Conservation (phyloP, 2,113 vertebrate genomes). For the Leptocoma aspasia region DNA sequence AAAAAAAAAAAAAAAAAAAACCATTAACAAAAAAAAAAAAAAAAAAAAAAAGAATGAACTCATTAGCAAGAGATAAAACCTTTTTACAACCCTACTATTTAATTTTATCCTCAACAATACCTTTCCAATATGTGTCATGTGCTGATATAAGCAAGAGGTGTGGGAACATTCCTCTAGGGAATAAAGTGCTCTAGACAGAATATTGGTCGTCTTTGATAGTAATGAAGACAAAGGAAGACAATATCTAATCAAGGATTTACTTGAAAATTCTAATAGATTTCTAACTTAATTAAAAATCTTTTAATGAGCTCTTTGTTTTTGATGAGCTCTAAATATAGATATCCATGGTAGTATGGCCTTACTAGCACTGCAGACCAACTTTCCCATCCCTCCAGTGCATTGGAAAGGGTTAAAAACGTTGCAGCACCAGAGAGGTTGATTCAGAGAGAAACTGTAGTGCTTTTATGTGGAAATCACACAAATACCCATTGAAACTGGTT, state of each 20-base stretch:
- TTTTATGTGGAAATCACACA: not conserved
- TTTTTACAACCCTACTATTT: conserved; percentile 12
- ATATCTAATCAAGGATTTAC: conserved; percentile 1
- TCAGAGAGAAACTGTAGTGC: not conserved
- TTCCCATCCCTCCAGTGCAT: not conserved
- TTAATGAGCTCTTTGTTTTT: not conserved
- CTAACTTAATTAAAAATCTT: conserved; percentile 4
- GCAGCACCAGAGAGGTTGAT: not conserved
- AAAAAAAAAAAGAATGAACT: not conserved
- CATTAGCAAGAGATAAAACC: conserved; percentile 14
- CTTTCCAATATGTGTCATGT: not conserved
- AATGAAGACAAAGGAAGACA: conserved; percentile 26
- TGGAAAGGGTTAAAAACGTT: not conserved
- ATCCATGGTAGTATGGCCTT: not conserved
- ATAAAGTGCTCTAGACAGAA: not conserved
- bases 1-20: not conserved
- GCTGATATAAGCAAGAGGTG: conserved; percentile 28
- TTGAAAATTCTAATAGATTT: conserved; percentile 29
- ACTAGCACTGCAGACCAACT: not conserved
- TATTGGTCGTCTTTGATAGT: not conserved
- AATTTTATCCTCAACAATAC: conserved; percentile 21
- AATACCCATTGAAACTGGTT: not conserved
- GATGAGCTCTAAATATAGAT: not conserved
- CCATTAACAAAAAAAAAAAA: no score
- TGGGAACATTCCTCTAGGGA: not conserved